Conservation (phyloP, 2,113 vertebrate species). For the Nipponia nippon region DNA sequence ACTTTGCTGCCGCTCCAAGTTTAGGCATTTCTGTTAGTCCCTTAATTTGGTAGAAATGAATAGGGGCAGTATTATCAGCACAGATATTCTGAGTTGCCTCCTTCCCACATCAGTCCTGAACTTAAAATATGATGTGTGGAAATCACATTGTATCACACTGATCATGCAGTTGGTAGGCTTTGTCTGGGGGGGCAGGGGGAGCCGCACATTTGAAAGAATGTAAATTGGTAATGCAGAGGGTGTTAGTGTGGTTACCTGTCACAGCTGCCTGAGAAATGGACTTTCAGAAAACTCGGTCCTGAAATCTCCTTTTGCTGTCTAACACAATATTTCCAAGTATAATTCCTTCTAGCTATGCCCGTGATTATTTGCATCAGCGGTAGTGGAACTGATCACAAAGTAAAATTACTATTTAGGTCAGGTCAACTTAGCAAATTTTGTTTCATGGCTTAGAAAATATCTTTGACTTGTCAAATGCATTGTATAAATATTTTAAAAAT, state of each 20-base stretch:
- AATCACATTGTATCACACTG: neutral
- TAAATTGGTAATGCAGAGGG: neutral
- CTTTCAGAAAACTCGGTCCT: neutral
- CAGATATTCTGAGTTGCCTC: neutral
- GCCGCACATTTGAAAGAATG: neutral
- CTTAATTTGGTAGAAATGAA: neutral
- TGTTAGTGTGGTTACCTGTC: neutral
- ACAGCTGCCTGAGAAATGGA: neutral
- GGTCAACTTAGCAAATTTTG: neutral
- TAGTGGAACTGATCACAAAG: neutral
- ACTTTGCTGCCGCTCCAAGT: neutral
- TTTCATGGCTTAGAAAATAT: neutral
- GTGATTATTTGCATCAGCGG: neutral
- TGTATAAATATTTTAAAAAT: neutral
- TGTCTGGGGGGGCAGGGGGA: no score
- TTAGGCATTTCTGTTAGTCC: neutral
- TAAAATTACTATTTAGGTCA: neutral
- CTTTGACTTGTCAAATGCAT: neutral
- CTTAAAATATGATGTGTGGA: neutral
- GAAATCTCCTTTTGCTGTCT: neutral
- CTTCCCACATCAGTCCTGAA: neutral
- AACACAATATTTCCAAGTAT: neutral
- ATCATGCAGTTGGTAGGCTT: neutral
- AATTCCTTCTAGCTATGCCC: neutral
- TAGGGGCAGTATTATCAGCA: neutral